Evolutionary conservation across 2,888 invertebrate species (phyloP), one percentile per base, ranked within the genome.

Genomic region (Idaea dimidiata): DNA sequence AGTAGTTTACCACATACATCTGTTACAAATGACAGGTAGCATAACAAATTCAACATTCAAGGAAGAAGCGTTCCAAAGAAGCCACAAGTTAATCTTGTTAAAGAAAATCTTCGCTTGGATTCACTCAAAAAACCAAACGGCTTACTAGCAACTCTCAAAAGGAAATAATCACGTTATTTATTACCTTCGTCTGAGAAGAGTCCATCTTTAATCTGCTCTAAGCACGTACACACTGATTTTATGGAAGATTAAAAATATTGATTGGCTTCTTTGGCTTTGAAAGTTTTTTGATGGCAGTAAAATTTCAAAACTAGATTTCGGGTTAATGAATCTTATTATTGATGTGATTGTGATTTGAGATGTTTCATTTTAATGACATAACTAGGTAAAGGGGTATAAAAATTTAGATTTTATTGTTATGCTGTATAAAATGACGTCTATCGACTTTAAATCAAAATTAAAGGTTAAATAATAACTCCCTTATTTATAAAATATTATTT

Each of bases 141-240:
- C 79, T 82, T 80, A 82, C 75, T 83, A 79, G 83, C 81, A 79
- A 82, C 86, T 86, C 86, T 72, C 75, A 82, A 87, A 84, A 88
- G 84, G 87, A 89, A 88, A 89, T 91, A 90, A 92, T 91, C 90
- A 80, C 77, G 86, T 91, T 91, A 91, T 91, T 91, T 92, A 92
- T 91, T 89, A 78, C 89, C 77, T 75, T 72, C 77, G 81, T 79
- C 84, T 78, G 81, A 80, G 83, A 84, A 78, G 43, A 81, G 82
- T 79, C 81, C 84, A 85, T 83, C 78, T 90, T 86, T 91, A 92
- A 91, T 91, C 91, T 89, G 74, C 74, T 81, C 79, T 83, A 85
- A 85, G 87, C 84, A 86, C 86, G 86, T 87, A 83, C 77, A 77
- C 76, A 79, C 82, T 75, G 82, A 88, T 89, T 89, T 89, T 89